Evolutionary conservation across 2,797 vertebrate species (phyloP).

Genomic region (Parauchenoglanis ngamensis): DNA sequence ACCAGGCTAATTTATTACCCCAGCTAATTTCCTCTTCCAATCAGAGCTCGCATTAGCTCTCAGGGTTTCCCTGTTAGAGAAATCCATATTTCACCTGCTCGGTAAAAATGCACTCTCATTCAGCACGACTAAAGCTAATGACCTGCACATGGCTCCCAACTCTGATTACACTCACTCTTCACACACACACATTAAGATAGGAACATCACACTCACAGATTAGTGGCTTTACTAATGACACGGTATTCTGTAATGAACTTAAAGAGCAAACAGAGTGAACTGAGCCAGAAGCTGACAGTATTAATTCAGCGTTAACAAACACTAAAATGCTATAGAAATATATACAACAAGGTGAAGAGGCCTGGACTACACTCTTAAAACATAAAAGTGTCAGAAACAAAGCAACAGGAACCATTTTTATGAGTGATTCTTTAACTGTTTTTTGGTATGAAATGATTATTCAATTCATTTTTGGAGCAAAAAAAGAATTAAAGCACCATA

Average conservation of each 20-base stretch:
- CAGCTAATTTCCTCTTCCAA: slow-evolving; percentile 52
- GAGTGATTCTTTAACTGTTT: background rate
- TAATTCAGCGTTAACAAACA: background rate
- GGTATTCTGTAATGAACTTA: background rate
- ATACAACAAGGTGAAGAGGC: background rate
- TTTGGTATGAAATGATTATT: background rate
- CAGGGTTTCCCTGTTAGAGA: slow-evolving; percentile 46
- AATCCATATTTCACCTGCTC: slow-evolving; percentile 45
- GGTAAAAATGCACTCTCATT: slow-evolving; percentile 12
- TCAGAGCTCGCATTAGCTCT: slow-evolving; percentile 43
- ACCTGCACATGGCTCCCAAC: slow-evolving; percentile 23
- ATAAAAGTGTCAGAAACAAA: background rate
- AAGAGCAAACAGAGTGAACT: background rate
- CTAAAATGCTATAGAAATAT: background rate
- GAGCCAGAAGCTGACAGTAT: background rate
- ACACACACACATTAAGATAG: background rate
- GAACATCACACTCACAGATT: background rate
- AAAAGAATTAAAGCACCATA: background rate
- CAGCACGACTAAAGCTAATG: slow-evolving; percentile 27
- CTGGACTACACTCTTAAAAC: background rate
- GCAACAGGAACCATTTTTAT: background rate
- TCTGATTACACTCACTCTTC: slow-evolving; percentile 18
- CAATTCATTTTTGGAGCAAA: background rate
- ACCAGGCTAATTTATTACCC: slow-evolving; percentile 51
- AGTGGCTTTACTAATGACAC: slow-evolving; percentile 1